Conservation (phyloP, 2,888 invertebrate species). For the Tanytarsus gracilentus region DNA sequence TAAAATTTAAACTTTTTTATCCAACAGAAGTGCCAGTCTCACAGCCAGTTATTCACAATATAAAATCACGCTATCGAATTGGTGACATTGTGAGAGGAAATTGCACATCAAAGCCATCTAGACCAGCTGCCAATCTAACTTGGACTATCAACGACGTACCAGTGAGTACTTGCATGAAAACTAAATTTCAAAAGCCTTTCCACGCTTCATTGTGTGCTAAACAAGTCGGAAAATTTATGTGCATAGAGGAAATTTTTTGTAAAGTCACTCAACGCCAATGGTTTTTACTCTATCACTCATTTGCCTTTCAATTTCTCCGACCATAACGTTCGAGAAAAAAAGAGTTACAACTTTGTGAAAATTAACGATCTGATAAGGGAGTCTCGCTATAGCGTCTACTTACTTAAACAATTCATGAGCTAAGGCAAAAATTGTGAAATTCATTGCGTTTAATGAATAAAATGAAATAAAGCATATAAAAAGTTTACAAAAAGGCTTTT, state of each 20-base stretch:
- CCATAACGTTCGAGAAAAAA: neutral
- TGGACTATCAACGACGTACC: conserved; percentile 50
- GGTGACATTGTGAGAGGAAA: conserved; percentile 49
- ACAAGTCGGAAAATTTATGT: conserved; percentile 24
- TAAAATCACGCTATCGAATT: conserved; percentile 46
- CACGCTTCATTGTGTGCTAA: neutral
- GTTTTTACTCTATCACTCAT: neutral
- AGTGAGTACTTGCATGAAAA: conserved; percentile 35
- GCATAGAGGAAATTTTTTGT: neutral
- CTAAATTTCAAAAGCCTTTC: neutral
- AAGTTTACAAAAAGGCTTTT: neutral
- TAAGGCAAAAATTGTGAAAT: conserved; percentile 18
- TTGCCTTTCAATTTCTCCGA: neutral
- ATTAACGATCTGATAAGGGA: conserved; percentile 23
- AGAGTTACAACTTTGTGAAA: conserved; percentile 15
- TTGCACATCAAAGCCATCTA: conserved; percentile 48
- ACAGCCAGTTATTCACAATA: conserved; percentile 46
- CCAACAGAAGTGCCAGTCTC: conserved; percentile 47
- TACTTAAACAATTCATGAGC: conserved; percentile 16
- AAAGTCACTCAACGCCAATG: conserved; percentile 12
- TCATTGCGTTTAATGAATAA: conserved; percentile 24
- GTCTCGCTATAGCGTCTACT: neutral
- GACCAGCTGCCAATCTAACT: conserved; percentile 51
- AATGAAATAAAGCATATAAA: neutral
- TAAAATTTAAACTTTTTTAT: neutral